Percentiles rank a stretch among this genome's conserved stretches.
Evolutionary conservation across 2,797 vertebrate genomes (phyloP).

Genomic region (Phylloscopus collybita): DNA sequence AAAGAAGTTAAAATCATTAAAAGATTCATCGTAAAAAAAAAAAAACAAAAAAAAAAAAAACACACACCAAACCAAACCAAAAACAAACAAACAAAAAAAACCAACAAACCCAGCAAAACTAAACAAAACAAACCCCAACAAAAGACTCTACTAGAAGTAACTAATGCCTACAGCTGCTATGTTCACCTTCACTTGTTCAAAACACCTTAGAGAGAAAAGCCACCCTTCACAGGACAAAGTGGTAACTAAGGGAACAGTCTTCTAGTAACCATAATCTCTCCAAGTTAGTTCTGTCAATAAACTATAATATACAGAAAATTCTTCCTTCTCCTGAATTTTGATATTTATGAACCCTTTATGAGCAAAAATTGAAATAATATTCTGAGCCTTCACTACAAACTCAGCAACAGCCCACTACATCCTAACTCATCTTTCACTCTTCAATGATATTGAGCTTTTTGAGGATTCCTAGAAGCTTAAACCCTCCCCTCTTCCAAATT

Average conservation of each 20-base stretch:
- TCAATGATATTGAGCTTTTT: background rate
- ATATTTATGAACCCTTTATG: background rate
- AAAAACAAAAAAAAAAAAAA: background rate
- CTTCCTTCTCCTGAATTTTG: background rate
- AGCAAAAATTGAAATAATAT: background rate
- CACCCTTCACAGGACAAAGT: background rate
- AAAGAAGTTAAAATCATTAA: slow-evolving; percentile 67
- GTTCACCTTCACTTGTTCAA: background rate
- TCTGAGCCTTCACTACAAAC: background rate
- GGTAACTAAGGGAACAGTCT: background rate
- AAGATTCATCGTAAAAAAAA: background rate
- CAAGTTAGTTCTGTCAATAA: background rate
- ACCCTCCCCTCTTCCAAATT: background rate
- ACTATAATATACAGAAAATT: background rate
- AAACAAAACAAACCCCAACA: background rate
- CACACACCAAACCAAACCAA: background rate
- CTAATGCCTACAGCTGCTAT: background rate
- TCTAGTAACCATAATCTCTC: background rate
- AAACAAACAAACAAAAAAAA: background rate
- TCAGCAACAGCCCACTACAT: background rate
- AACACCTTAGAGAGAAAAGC: background rate
- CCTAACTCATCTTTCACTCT: background rate
- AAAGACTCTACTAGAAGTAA: background rate
- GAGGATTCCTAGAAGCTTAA: background rate
- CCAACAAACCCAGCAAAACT: background rate